Evolutionary conservation across 2,113 vertebrate genomes (phyloP), one percentile per base, ranked within the genome.

Genomic region (Anarhynchus alexandrinus): DNA sequence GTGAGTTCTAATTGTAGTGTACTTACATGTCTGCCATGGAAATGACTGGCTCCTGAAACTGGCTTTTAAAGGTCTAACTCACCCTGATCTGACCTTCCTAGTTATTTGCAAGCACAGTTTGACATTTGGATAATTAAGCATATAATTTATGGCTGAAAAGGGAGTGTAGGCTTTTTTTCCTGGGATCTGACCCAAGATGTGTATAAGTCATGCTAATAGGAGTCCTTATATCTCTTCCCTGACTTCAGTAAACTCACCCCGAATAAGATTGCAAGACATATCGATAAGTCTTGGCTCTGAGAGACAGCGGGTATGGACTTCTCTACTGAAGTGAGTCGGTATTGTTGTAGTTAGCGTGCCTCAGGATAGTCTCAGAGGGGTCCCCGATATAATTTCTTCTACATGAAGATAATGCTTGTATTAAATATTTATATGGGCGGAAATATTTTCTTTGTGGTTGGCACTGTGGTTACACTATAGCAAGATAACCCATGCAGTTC

Each of bases 371-470:
- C 70, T 88, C 59, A 54, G 14, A 43, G 42, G 40, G 27, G 34
- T 86, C 38, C 57, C 88, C 8, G 5, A 30, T 64, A 26, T 58
- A 27, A 42, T 94, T 76, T 65, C 32, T 66, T 90, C 79, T 71
- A 27, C 20, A 3, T 55, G 62, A 65, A 91, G 81, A 85, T 86
- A 80, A 69, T n/a, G 34, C 49, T 88, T 78, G 7, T 42, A 81
- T 95, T 82, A 95, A 96, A 93, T 94, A 96, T 96, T 95, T 82
- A 88, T 64, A n/a, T 30, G 40, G 59, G 38, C 0, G 70, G 88
- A 96, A 96, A 72, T 86, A 90, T 94, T 96, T 96, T 92, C 92
- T 84, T 87, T 94, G 85, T 89, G 91, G 88, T 81, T 92, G 82
- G 32, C 43, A 27, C 59, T 74, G 70, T 55, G 74, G 57, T 84